Conservation (phyloP, 2,797 vertebrate genomes). For the Tapera naevia region DNA sequence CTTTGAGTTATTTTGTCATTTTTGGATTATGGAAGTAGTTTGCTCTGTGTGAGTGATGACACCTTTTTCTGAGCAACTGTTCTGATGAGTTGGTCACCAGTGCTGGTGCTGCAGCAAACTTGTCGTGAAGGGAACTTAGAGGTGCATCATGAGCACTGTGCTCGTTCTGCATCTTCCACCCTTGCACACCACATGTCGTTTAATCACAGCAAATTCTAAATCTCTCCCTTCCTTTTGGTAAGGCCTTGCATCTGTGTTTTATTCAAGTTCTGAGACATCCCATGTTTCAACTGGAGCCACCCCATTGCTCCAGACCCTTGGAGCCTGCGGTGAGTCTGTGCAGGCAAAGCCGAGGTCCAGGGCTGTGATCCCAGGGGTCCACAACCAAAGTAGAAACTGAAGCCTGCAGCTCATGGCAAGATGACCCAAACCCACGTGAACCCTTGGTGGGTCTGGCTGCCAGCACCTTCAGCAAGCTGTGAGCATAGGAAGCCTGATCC, state of each 20-base stretch:
- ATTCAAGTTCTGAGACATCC: not conserved
- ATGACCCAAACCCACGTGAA: fast-evolving
- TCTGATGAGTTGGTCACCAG: not conserved
- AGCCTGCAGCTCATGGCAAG: not conserved
- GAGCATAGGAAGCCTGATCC: fast-evolving
- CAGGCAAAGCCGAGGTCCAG: not conserved
- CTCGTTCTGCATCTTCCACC: not conserved
- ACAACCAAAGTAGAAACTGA: no score
- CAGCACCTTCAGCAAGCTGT: not conserved
- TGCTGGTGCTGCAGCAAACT: not conserved
- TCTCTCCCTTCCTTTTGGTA: not conserved
- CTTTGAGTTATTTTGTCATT: not conserved
- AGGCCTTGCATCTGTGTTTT: not conserved
- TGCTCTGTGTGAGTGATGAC: not conserved
- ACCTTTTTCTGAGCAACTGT: fast-evolving
- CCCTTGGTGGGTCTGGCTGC: not conserved
- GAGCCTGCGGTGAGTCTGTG: not conserved
- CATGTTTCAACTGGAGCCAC: not conserved
- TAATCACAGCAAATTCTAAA: not conserved
- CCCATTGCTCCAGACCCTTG: not conserved
- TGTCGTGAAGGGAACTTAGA: fast-evolving
- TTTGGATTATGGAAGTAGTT: not conserved
- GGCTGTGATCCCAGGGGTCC: not conserved
- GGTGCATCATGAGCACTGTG: fast-evolving
- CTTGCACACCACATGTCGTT: fast-evolving